Conservation (phyloP, 92 coral and sea anemone species). For the Nematostella vectensis region DNA sequence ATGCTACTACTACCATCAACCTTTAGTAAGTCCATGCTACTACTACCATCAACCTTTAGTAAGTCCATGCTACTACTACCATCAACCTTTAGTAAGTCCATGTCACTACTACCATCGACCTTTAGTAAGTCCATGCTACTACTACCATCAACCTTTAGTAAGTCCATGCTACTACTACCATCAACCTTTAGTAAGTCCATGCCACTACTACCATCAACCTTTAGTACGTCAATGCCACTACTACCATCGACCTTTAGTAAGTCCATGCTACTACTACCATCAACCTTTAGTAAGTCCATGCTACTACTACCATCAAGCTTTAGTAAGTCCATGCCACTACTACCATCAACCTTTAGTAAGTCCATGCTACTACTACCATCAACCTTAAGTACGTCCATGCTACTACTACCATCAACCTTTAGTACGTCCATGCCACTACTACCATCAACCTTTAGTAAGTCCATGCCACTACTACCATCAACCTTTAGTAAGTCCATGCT, state of each 20-base stretch:
- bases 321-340: constrained; percentile 58
- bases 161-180: too few species aligned
- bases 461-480: too few species aligned
- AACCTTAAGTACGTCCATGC: neutral
- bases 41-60: constrained; percentile 46
- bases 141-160: neutral
- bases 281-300: constrained; percentile 29
- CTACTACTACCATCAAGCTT: constrained; percentile 53
- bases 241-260: too few species aligned
- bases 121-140: neutral
- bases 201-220: too few species aligned
- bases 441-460: too few species aligned
- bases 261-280: constrained; percentile 61
- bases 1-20: constrained; percentile 57
- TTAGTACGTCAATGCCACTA: too few species aligned
- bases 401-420: neutral
- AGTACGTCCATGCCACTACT: too few species aligned
- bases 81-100: constrained; percentile 43
- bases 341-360: constrained; percentile 55
- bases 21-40: constrained; percentile 34
- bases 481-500: too few species aligned
- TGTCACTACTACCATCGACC: neutral
- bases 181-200: too few species aligned
- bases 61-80: constrained; percentile 64
- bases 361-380: neutral